phyloP scores from a whole-genome alignment of 1,140 invertebrate genomes.

The Drosophila nikananu region DNA sequence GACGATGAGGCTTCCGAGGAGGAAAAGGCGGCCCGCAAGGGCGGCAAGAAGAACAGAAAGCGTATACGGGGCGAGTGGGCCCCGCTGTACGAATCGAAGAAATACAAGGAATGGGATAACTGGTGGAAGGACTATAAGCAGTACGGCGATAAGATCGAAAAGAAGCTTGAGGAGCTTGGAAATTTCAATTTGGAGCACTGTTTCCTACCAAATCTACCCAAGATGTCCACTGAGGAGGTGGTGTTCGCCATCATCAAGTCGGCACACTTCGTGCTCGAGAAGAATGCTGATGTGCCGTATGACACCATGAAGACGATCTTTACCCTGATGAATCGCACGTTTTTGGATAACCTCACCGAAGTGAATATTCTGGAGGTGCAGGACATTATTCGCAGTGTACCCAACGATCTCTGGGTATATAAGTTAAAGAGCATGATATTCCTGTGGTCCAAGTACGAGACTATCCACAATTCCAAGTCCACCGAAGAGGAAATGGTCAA shows the following conservation, averaged over 20 bases:
- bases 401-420: conserved; percentile 66
- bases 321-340: conserved; percentile 66
- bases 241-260: conserved; percentile 58
- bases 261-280: conserved; percentile 53
- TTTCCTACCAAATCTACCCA: conserved; percentile 64
- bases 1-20: conserved; percentile 31
- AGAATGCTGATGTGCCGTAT: conserved; percentile 67
- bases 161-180: conserved; percentile 44
- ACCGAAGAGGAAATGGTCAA: conserved; percentile 27
- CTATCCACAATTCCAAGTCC: conserved; percentile 19
- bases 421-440: conserved; percentile 71
- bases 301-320: conserved; percentile 70
- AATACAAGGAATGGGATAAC: conserved; percentile 52
- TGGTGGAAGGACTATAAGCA: conserved; percentile 69
- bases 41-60: conserved; percentile 54
- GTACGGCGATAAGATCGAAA: conserved; percentile 55
- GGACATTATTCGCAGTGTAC: conserved; percentile 60
- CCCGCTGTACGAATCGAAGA: conserved; percentile 41
- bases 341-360: conserved; percentile 63
- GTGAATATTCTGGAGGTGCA: conserved; percentile 51
- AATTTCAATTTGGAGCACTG: conserved; percentile 62
- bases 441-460: conserved; percentile 60
- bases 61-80: conserved; percentile 59
- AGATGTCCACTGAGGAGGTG: conserved; percentile 61
- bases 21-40: conserved; percentile 52